Percentiles rank a stretch among this genome's conserved stretches.
These are phyloP conservation scores for Hylyphantes graminicola DNA, from an alignment of 1,140 invertebrate species.

Conservation along the genomic window DNA sequence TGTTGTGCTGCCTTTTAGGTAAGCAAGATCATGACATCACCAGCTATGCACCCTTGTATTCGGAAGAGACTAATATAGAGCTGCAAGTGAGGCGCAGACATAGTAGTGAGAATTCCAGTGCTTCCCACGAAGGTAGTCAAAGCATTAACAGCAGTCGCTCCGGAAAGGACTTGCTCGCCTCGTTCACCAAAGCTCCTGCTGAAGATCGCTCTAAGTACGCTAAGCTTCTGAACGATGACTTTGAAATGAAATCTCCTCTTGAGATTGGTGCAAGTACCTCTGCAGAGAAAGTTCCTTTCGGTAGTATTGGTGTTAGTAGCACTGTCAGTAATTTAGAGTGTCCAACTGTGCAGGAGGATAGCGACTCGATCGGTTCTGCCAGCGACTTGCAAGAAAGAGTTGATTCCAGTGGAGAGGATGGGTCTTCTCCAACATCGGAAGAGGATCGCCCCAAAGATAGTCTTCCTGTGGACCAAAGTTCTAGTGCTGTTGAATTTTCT, in stretches of 20 bases:
- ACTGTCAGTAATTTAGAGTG: slow-evolving; percentile 23
- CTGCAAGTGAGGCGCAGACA: slow-evolving; percentile 55
- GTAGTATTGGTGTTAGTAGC: slow-evolving; percentile 16
- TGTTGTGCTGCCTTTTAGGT: slow-evolving; percentile 38
- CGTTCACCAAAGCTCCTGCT: slow-evolving; percentile 75
- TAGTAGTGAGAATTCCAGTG: slow-evolving; percentile 64
- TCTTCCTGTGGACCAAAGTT: slow-evolving; percentile 34
- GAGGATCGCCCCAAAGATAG: slow-evolving; percentile 41
- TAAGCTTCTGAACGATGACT: slow-evolving; percentile 71
- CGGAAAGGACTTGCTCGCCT: slow-evolving; percentile 63
- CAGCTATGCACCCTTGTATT: slow-evolving; percentile 55
- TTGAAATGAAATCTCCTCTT: slow-evolving; percentile 67
- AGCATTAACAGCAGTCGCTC: slow-evolving; percentile 60
- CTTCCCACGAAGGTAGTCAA: slow-evolving; percentile 62
- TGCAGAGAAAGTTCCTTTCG: slow-evolving; percentile 39
- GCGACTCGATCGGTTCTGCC: slow-evolving; percentile 81
- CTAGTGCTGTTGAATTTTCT: not conserved
- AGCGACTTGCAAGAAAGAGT: slow-evolving; percentile 76
- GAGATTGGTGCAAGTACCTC: slow-evolving; percentile 29
- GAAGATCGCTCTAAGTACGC: slow-evolving; percentile 85
- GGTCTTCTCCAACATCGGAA: slow-evolving; percentile 64
- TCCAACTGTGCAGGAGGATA: slow-evolving; percentile 63
- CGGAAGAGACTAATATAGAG: slow-evolving; percentile 49
- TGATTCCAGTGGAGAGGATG: slow-evolving; percentile 67
- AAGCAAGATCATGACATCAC: slow-evolving; percentile 55